Evolutionary conservation across 1,140 invertebrate species (phyloP).

Genomic region (Arctopsyche grandis): DNA sequence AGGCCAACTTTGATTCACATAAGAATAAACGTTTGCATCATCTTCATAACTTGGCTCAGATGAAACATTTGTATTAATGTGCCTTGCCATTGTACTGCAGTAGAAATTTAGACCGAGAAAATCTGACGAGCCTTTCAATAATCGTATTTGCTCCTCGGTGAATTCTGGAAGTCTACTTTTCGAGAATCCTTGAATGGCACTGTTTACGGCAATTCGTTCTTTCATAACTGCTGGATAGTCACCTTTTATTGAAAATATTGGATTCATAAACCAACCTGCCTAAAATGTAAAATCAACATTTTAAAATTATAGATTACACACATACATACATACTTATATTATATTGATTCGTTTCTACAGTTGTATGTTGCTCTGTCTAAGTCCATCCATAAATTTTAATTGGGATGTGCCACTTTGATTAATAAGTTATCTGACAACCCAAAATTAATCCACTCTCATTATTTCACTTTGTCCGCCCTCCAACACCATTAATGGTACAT

Average conservation of each 20-base stretch:
- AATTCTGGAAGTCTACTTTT: conserved; percentile 67
- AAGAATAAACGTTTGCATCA: conserved; percentile 37
- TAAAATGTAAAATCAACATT: conserved; percentile 57
- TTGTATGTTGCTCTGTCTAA: too few relatives aligned
- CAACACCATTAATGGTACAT: too few relatives aligned
- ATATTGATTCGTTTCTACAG: too few relatives aligned
- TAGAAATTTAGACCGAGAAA: conserved; percentile 72
- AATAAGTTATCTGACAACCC: too few relatives aligned
- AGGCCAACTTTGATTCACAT: conserved; percentile 44
- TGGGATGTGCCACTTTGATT: too few relatives aligned
- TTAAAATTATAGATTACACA: neutral
- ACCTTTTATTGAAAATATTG: conserved; percentile 69
- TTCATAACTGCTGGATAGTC: conserved; percentile 73
- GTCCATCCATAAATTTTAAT: too few relatives aligned
- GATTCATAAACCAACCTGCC: conserved; percentile 73
- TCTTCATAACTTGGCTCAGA: conserved; percentile 56
- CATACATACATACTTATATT: conserved; percentile 5
- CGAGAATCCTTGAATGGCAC: conserved; percentile 64
- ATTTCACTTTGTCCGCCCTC: too few relatives aligned
- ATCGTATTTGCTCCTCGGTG: conserved; percentile 60
- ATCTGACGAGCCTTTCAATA: conserved; percentile 66
- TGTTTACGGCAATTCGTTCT: conserved; percentile 65
- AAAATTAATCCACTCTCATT: too few relatives aligned
- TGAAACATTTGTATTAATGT: neutral
- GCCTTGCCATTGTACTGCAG: conserved; percentile 59